phyloP scores from a whole-genome alignment of 1,140 invertebrate species.

The Mercenaria mercenaria region DNA sequence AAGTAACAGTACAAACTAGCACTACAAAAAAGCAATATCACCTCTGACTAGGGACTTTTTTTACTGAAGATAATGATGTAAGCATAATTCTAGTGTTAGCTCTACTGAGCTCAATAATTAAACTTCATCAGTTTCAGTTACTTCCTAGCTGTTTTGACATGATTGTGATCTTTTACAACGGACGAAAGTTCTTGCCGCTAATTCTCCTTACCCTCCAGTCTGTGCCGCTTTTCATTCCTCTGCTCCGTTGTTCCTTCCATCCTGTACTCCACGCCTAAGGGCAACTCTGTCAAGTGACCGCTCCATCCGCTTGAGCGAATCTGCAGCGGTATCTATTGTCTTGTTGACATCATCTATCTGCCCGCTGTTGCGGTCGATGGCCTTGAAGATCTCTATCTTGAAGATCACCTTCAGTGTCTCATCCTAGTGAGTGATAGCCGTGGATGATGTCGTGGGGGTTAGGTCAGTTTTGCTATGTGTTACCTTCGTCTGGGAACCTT shows the following conservation, averaged over 20 bases:
- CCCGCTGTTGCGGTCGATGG: neutral
- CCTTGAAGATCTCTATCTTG: neutral
- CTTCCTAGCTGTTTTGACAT: too few species aligned
- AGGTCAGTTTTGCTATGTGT: neutral
- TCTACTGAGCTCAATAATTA: too few species aligned
- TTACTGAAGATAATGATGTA: too few species aligned
- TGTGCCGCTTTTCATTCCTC: neutral
- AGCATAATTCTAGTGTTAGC: too few species aligned
- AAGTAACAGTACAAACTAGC: too few species aligned
- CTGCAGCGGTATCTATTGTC: neutral
- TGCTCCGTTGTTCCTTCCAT: neutral
- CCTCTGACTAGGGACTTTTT: too few species aligned
- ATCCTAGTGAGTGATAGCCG: neutral
- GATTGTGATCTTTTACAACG: too few species aligned
- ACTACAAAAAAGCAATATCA: too few species aligned
- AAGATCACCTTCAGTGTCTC: neutral
- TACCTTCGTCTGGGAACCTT: neutral
- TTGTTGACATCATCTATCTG: too few species aligned
- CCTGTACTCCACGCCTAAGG: neutral
- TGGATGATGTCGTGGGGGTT: neutral
- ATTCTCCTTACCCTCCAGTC: neutral
- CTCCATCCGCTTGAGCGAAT: neutral
- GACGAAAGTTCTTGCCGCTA: conserved; percentile 8
- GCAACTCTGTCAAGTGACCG: neutral
- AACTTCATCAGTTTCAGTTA: too few species aligned